A percentile compares a stretch with the other conserved stretches of the same genome.
Conservation (phyloP, 2,888 invertebrate genomes). For the Hydropsyche betteni region DNA sequence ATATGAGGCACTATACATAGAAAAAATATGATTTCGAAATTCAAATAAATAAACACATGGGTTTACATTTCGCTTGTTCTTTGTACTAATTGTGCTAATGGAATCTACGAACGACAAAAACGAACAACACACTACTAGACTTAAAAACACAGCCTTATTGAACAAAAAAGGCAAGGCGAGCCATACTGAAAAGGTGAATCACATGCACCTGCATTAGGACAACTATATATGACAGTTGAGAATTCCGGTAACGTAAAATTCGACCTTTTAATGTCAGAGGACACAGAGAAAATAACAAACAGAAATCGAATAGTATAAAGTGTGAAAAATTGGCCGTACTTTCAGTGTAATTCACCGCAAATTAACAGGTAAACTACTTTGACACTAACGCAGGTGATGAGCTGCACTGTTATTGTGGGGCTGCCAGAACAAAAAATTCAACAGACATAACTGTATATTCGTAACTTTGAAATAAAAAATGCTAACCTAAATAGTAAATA, state of each 20-base stretch:
- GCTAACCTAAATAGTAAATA: too few species aligned
- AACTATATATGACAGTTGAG: background rate
- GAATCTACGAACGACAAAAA: background rate
- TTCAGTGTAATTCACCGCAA: slow-evolving; percentile 11
- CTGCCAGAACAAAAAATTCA: slow-evolving; percentile 17
- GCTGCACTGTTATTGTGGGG: slow-evolving; percentile 39
- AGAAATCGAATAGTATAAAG: background rate
- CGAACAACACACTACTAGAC: too few species aligned
- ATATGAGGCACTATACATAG: too few species aligned
- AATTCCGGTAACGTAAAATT: background rate
- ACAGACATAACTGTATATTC: slow-evolving; percentile 10
- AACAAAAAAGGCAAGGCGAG: too few species aligned
- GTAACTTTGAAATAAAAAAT: too few species aligned
- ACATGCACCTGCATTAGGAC: slow-evolving; percentile 23
- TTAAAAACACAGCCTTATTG: too few species aligned
- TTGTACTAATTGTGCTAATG: too few species aligned
- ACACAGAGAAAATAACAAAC: slow-evolving; percentile 2
- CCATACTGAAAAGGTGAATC: slow-evolving; percentile 1
- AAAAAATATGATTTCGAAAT: too few species aligned
- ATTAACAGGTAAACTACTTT: slow-evolving; percentile 44
- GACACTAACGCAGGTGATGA: slow-evolving; percentile 49
- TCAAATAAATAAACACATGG: too few species aligned
- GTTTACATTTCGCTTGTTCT: too few species aligned
- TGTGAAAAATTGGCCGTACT: background rate
- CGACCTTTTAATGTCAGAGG: background rate